These are phyloP conservation scores for Fistularia commersonii DNA, from an alignment of 2,797 vertebrate genomes.

Conservation along the genomic window DNA sequence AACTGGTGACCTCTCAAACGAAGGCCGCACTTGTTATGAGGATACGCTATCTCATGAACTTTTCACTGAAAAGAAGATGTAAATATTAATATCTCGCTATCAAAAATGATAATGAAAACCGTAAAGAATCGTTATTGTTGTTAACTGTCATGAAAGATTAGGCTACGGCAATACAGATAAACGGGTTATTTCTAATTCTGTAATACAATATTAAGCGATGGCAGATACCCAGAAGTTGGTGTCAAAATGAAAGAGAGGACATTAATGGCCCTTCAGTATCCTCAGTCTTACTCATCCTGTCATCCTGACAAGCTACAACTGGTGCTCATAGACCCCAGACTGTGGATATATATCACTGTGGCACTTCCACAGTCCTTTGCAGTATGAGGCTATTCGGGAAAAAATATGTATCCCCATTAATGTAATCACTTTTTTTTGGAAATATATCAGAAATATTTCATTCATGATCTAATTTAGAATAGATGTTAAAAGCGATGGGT, in stretches of 20 bases:
- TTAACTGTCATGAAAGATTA: slow-evolving; percentile 65
- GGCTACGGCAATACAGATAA: slow-evolving; percentile 63
- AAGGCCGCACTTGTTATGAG: slow-evolving; percentile 29
- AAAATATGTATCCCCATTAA: slow-evolving; percentile 27
- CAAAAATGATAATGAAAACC: slow-evolving; percentile 25
- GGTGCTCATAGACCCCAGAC: slow-evolving; percentile 7
- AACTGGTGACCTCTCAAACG: slow-evolving; percentile 54
- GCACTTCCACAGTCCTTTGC: too few relatives aligned
- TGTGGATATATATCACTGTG: slow-evolving; percentile 18
- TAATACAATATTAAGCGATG: slow-evolving; percentile 67
- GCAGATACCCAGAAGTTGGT: slow-evolving; percentile 66
- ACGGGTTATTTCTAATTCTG: slow-evolving; percentile 52
- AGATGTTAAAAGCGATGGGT: too few relatives aligned
- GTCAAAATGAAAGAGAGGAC: slow-evolving; percentile 61
- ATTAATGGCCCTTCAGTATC: slow-evolving; percentile 60
- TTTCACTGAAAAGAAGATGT: slow-evolving; percentile 33
- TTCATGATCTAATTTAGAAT: background rate
- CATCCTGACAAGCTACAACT: slow-evolving; percentile 44
- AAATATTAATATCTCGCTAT: slow-evolving; percentile 22
- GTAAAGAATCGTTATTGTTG: slow-evolving; percentile 53
- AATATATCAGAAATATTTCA: background rate
- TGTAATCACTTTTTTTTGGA: slow-evolving; percentile 1
- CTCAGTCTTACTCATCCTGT: slow-evolving; percentile 46
- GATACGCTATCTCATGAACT: slow-evolving; percentile 9
- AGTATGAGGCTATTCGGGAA: slow-evolving; percentile 10